A percentile compares a stretch with the other conserved stretches of the same genome.
phyloP scores from a whole-genome alignment of 2,888 invertebrate species.

The Bugula neritina region DNA sequence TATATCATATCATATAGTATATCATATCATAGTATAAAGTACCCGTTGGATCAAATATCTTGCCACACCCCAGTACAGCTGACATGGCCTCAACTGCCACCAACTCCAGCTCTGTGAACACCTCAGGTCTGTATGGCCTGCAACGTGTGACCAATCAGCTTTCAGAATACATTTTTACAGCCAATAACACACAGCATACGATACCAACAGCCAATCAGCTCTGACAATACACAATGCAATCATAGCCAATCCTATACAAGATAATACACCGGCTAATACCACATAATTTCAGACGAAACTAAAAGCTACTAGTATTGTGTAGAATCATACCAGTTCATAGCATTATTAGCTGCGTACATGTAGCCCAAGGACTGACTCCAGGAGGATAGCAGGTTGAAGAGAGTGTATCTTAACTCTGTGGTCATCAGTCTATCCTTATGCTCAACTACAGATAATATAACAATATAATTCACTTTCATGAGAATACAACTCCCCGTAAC shows the following conservation, averaged over 20 bases:
- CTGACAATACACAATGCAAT: no score
- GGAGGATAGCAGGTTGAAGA: slow-evolving; percentile 84
- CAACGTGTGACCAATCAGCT: not conserved
- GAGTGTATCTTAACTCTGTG: slow-evolving; percentile 74
- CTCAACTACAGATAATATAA: not conserved
- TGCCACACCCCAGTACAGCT: slow-evolving; percentile 87
- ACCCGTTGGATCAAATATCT: slow-evolving; percentile 79
- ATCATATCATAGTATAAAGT: no score
- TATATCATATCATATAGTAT: no score
- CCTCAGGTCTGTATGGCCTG: slow-evolving; percentile 15
- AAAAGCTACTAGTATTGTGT: no score
- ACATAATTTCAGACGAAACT: no score
- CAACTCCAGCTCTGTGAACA: slow-evolving; percentile 56
- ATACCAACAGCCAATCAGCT: no score
- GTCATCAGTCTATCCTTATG: slow-evolving; percentile 73
- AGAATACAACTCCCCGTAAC: no score
- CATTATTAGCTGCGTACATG: slow-evolving; percentile 30
- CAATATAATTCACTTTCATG: no score
- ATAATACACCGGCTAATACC: no score
- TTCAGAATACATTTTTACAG: no score
- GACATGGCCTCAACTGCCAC: slow-evolving; percentile 78
- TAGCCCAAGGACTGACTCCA: slow-evolving; percentile 84
- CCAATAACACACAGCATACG: no score
- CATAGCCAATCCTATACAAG: no score
- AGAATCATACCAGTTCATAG: slow-evolving; percentile 10